Conservation (phyloP, 2,797 vertebrate species). For the Poecilia picta region DNA sequence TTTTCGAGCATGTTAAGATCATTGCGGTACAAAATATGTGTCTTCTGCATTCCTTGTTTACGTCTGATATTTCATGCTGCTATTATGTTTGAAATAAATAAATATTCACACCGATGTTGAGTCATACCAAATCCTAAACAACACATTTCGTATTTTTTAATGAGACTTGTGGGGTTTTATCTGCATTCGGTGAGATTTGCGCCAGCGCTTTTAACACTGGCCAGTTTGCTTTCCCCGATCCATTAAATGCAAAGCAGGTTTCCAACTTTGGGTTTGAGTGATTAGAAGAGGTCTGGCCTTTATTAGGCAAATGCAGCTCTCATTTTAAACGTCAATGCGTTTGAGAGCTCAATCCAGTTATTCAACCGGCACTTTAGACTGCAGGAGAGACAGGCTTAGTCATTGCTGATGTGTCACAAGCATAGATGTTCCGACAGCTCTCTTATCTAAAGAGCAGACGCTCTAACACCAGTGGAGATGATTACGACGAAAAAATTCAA, state of each 20-base stretch:
- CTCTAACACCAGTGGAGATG: slow-evolving; percentile 23
- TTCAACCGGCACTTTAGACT: slow-evolving; percentile 54
- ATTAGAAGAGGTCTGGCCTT: slow-evolving; percentile 48
- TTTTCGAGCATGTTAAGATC: no score
- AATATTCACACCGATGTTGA: background rate
- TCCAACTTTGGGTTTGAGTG: slow-evolving; percentile 45
- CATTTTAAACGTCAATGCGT: slow-evolving; percentile 45
- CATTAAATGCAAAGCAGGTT: slow-evolving; percentile 20
- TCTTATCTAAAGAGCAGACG: slow-evolving; percentile 40
- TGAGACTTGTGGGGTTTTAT: slow-evolving; percentile 32
- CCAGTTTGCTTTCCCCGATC: background rate
- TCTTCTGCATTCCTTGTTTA: no score
- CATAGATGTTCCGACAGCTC: slow-evolving; percentile 54
- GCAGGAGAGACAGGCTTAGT: slow-evolving; percentile 55
- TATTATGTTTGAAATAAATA: background rate
- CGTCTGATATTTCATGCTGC: no score
- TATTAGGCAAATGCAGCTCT: slow-evolving; percentile 54
- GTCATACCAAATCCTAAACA: background rate
- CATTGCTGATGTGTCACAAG: slow-evolving; percentile 55
- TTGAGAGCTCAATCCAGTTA: slow-evolving; percentile 51
- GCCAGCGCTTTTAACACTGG: slow-evolving; percentile 32
- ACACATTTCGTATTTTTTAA: slow-evolving; percentile 8
- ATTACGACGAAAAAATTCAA: slow-evolving; percentile 40
- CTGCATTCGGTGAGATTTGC: slow-evolving; percentile 20
- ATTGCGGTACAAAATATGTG: no score